These are phyloP conservation scores for Apotomis betuletana DNA, from an alignment of 2,888 invertebrate genomes.

Conservation along the genomic window DNA sequence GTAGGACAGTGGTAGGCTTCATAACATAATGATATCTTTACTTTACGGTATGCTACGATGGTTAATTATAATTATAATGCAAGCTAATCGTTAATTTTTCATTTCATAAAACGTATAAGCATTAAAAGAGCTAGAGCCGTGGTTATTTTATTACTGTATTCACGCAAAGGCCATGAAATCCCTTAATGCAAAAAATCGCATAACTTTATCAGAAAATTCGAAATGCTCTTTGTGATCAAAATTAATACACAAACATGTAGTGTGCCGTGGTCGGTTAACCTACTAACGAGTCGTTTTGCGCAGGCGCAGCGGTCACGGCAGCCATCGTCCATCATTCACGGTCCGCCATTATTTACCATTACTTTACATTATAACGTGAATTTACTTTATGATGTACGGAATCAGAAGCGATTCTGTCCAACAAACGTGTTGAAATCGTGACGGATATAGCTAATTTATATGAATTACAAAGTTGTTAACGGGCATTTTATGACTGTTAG, in stretches of 20 bases:
- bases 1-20: too few species aligned
- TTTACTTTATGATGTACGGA: conserved; percentile 17
- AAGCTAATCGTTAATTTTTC: too few species aligned
- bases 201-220: too few species aligned
- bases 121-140: too few species aligned
- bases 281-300: conserved; percentile 8
- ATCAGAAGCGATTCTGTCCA: conserved; percentile 11
- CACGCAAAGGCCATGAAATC: too few species aligned
- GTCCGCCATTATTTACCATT: conserved; percentile 32
- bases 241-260: not conserved
- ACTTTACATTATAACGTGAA: conserved; percentile 24
- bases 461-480: conserved; percentile 18
- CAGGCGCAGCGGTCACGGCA: conserved; percentile 18
- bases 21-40: too few species aligned
- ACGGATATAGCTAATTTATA: conserved; percentile 19
- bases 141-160: too few species aligned
- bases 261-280: not conserved
- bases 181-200: too few species aligned
- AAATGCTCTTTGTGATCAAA: too few species aligned
- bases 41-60: too few species aligned
- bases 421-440: conserved; percentile 5
- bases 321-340: conserved; percentile 27
- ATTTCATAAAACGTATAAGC: too few species aligned
- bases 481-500: not conserved
- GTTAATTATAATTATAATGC: too few species aligned